Percentiles rank a stretch among this genome's conserved stretches.
These are phyloP conservation scores for Pluvianellus socialis DNA, from an alignment of 2,113 vertebrate species.

Conservation along the genomic window DNA sequence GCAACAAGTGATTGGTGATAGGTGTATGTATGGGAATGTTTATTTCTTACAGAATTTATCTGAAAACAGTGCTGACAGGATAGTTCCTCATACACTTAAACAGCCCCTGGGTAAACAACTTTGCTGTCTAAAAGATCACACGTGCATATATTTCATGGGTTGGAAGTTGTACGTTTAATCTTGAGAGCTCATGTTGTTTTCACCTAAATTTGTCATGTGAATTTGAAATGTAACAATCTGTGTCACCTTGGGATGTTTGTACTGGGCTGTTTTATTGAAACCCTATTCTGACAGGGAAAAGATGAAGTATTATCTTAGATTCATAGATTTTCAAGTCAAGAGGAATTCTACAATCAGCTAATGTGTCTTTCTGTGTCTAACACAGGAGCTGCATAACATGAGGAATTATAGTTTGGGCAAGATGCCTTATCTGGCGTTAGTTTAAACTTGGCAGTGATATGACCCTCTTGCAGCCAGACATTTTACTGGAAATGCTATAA, in stretches of 20 bases:
- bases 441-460: background rate
- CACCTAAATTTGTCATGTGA: slow-evolving; percentile 49
- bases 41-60: slow-evolving; percentile 16
- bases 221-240: slow-evolving; percentile 37
- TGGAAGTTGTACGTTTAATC: background rate
- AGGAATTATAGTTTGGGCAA: background rate
- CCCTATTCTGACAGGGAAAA: background rate
- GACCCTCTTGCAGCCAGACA: background rate
- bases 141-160: slow-evolving; percentile 15
- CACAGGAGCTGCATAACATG: background rate
- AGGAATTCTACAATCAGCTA: background rate
- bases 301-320: background rate
- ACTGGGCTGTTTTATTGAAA: slow-evolving; percentile 7
- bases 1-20: background rate
- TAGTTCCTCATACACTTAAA: slow-evolving; percentile 4
- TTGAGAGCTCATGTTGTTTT: slow-evolving; percentile 39
- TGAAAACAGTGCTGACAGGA: slow-evolving; percentile 17
- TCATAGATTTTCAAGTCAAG: background rate
- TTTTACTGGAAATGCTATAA: slow-evolving; percentile 1
- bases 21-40: background rate
- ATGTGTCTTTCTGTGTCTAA: background rate
- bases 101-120: slow-evolving; percentile 34
- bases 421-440: background rate
- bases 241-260: slow-evolving; percentile 37
- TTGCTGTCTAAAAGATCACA: slow-evolving; percentile 48